A percentile compares a stretch with the other conserved stretches of the same genome.
Evolutionary conservation across 2,888 invertebrate genomes (phyloP).

Genomic region (Diaperis boleti): DNA sequence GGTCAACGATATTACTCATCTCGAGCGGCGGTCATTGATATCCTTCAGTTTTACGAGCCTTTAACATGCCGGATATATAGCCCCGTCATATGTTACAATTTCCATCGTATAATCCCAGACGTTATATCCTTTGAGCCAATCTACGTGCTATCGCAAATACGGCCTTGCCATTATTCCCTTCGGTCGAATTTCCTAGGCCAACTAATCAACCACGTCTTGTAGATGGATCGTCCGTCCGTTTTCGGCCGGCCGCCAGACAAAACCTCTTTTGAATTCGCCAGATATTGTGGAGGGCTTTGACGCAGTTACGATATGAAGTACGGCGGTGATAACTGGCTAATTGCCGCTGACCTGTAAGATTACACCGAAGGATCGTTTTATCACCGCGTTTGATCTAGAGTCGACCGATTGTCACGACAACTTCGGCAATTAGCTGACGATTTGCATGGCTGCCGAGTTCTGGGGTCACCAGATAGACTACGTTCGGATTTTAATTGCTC

Average conservation of each 20-base stretch:
- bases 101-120: conserved; percentile 51
- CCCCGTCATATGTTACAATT: conserved; percentile 44
- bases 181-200: conserved; percentile 44
- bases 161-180: conserved; percentile 35
- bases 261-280: conserved; percentile 44
- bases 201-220: conserved; percentile 55
- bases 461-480: not conserved
- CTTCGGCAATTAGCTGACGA: conserved; percentile 21
- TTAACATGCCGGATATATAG: conserved; percentile 32
- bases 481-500: not conserved
- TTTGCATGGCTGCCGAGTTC: not conserved
- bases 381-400: conserved; percentile 16
- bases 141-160: conserved; percentile 48
- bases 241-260: conserved; percentile 34
- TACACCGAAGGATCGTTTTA: conserved; percentile 11
- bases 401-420: conserved; percentile 13
- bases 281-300: conserved; percentile 33
- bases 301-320: conserved; percentile 17
- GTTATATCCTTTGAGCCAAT: conserved; percentile 52
- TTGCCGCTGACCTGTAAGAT: conserved; percentile 35
- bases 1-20: too few species aligned
- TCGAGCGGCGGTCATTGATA: conserved; percentile 33
- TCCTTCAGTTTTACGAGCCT: conserved; percentile 27
- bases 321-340: conserved; percentile 19
- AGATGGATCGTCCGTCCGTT: conserved; percentile 53